Percentiles rank a stretch among this genome's conserved stretches.
These are phyloP conservation scores for Trimorus sp. DNA, from an alignment of 2,888 invertebrate species.

Conservation along the genomic window DNA sequence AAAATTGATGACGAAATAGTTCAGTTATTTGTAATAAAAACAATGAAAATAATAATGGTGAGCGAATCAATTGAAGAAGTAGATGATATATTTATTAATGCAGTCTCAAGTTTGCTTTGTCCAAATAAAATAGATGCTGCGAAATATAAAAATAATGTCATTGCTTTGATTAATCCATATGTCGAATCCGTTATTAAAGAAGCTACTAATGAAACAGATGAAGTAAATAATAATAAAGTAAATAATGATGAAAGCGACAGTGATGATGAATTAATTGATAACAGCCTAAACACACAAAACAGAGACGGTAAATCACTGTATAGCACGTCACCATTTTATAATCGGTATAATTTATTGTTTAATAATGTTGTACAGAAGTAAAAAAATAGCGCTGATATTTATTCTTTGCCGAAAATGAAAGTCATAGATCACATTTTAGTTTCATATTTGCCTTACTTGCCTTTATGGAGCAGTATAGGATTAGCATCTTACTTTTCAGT, in stretches of 20 bases:
- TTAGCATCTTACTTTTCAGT: constrained; percentile 1
- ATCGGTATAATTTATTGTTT: neutral
- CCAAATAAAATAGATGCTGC: neutral
- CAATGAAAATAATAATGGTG: neutral
- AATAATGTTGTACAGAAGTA: too few relatives aligned
- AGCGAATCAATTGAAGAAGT: constrained; percentile 2
- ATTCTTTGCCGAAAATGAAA: too few relatives aligned
- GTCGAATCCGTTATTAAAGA: too few relatives aligned
- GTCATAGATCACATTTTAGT: constrained; percentile 1
- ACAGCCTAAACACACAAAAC: neutral
- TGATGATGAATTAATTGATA: neutral
- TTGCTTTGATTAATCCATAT: neutral
- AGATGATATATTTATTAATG: neutral
- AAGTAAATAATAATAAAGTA: neutral
- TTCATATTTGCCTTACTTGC: constrained; percentile 5
- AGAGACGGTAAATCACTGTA: constrained; percentile 3
- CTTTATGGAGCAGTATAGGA: neutral
- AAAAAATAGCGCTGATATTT: too few relatives aligned
- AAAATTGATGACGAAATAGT: too few relatives aligned
- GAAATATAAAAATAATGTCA: neutral
- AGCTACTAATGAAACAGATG: too few relatives aligned
- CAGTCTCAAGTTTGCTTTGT: neutral
- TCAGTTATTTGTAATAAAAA: too few relatives aligned
- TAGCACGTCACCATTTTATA: neutral
- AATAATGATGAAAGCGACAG: neutral